Percentiles rank a stretch among this genome's conserved stretches.
These are phyloP conservation scores for Oscheius sp. DNA, from an alignment of 2,888 invertebrate species.

Conservation along the genomic window DNA sequence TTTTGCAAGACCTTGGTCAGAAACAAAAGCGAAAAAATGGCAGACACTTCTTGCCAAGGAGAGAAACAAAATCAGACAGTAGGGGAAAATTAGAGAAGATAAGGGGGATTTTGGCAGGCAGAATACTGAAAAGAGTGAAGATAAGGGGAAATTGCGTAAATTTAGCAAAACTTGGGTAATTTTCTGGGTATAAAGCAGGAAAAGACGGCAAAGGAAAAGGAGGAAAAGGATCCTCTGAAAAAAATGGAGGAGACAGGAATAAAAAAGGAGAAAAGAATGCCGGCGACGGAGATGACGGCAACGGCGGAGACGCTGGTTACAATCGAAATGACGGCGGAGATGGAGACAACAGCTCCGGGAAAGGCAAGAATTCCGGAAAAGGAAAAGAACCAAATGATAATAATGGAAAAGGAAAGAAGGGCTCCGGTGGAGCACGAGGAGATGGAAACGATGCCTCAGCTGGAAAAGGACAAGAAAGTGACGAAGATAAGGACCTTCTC, in stretches of 20 bases:
- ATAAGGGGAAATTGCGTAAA: too few species aligned
- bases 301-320: slow-evolving; percentile 15
- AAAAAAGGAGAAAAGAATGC: slow-evolving; percentile 30
- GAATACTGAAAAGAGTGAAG: too few species aligned
- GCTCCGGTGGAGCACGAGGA: slow-evolving; percentile 16
- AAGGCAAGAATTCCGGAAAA: slow-evolving; percentile 43
- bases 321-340: slow-evolving; percentile 13
- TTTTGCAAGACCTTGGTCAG: too few species aligned
- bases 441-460: slow-evolving; percentile 17
- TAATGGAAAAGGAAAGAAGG: not conserved
- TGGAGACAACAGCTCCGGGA: slow-evolving; percentile 38
- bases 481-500: slow-evolving; percentile 38
- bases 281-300: slow-evolving; percentile 41
- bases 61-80: too few species aligned
- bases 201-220: not conserved
- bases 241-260: slow-evolving; percentile 10
- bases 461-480: slow-evolving; percentile 33
- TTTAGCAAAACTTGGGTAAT: too few species aligned
- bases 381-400: slow-evolving; percentile 20
- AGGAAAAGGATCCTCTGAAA: slow-evolving; percentile 2
- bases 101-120: too few species aligned
- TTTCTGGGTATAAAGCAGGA: not conserved
- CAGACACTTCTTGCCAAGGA: too few species aligned
- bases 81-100: too few species aligned
- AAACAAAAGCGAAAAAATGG: too few species aligned